Conservation (phyloP, 2,888 invertebrate species). For the Leptopterna dolabrata region DNA sequence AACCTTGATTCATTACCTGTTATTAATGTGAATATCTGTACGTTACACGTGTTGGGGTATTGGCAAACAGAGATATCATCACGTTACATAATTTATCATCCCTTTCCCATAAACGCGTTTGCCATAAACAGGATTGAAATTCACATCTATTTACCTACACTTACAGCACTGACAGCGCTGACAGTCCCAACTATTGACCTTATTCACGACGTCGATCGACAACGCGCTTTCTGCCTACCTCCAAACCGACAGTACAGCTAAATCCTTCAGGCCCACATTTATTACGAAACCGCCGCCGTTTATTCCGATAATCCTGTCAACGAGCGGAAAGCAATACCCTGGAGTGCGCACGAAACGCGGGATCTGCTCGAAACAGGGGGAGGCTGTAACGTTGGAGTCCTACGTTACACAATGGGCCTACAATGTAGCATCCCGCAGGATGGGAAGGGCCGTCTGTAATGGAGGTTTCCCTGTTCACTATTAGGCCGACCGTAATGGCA, state of each 20-base stretch:
- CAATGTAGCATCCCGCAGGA: not conserved
- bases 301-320: slow-evolving; percentile 18
- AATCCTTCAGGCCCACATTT: not conserved
- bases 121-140: too few species aligned
- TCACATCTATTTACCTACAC: too few species aligned
- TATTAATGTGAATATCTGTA: too few species aligned
- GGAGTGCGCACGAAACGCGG: not conserved
- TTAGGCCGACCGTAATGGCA: slow-evolving; percentile 26
- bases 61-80: too few species aligned
- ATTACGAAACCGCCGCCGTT: not conserved
- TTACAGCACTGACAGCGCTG: too few species aligned
- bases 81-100: too few species aligned
- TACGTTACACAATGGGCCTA: not conserved
- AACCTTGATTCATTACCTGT: too few species aligned
- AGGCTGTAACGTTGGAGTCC: too few species aligned
- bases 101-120: too few species aligned
- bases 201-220: not conserved
- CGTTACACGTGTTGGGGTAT: too few species aligned
- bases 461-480: not conserved
- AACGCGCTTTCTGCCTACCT: not conserved
- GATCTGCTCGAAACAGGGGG: too few species aligned
- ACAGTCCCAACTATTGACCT: not conserved
- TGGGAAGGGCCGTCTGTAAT: not conserved
- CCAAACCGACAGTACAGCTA: not conserved
- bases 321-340: slow-evolving; percentile 11